These are phyloP conservation scores for Heterohyrax brucei DNA, from an alignment of 2,797 vertebrate genomes.

Conservation along the genomic window DNA sequence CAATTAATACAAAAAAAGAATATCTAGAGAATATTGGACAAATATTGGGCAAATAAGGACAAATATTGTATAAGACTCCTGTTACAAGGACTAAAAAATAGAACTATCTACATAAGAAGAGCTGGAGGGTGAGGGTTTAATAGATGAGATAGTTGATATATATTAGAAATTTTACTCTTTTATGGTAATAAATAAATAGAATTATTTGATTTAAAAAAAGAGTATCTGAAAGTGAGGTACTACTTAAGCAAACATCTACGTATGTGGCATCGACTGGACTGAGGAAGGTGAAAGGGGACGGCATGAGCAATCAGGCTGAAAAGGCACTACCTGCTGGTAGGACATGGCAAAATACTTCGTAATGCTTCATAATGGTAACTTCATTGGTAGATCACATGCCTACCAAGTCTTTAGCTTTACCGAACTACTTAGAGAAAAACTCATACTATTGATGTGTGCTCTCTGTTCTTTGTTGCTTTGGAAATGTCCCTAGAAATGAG, in stretches of 20 bases:
- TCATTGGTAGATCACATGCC: background rate
- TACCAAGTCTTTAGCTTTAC: conserved; percentile 49
- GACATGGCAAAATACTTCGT: background rate
- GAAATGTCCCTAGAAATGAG: conserved; percentile 65
- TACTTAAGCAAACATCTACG: background rate
- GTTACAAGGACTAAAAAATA: no score
- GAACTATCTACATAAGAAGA: no score
- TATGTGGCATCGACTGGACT: background rate
- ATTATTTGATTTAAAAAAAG: background rate
- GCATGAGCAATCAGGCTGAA: background rate
- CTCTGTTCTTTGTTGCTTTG: conserved; percentile 70
- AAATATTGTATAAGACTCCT: no score
- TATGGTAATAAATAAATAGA: no score
- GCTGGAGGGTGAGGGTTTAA: no score
- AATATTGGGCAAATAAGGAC: no score
- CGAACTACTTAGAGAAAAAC: conserved; percentile 71
- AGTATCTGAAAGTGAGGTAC: background rate
- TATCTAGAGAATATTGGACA: no score
- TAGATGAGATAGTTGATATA: no score
- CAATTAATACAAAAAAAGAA: no score
- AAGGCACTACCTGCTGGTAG: background rate
- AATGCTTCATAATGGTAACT: background rate
- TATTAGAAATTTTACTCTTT: no score
- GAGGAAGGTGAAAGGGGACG: background rate
- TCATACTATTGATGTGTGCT: conserved; percentile 67